Conservation (phyloP, 2,888 invertebrate genomes). For the Doris montereyensis region DNA sequence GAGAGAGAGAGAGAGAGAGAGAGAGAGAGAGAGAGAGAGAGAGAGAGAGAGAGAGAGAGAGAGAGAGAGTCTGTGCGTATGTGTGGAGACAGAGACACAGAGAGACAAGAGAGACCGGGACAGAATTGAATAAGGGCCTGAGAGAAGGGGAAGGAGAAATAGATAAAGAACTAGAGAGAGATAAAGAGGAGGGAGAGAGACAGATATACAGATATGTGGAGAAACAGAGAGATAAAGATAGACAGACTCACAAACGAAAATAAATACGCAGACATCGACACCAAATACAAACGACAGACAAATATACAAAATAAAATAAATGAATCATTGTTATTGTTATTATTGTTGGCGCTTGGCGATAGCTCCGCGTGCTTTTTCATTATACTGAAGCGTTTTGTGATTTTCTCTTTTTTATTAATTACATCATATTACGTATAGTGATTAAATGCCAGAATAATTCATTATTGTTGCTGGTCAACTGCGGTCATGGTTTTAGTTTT, state of each 20-base stretch:
- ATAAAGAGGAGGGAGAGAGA: not conserved
- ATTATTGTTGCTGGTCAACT: no score
- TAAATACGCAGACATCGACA: not conserved
- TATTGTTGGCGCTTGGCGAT: no score
- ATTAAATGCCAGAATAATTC: no score
- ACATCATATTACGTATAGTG: no score
- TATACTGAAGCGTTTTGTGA: no score
- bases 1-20: not conserved
- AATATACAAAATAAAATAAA: no score
- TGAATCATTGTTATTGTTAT: no score
- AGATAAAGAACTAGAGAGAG: not conserved
- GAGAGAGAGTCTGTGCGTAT: no score
- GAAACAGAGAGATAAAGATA: not conserved
- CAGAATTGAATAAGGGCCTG: not conserved
- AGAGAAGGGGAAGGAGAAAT: not conserved
- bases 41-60: slow-evolving; percentile 12
- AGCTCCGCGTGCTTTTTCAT: no score
- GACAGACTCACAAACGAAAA: not conserved
- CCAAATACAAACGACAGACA: not conserved
- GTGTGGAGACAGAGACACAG: slow-evolving; percentile 12
- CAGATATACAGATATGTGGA: not conserved
- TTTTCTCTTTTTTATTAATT: no score
- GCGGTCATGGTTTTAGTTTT: no score
- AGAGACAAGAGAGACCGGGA: slow-evolving; percentile 4
- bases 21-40: not conserved